Evolutionary conservation across 2,113 vertebrate species (phyloP), one percentile per base, ranked within the genome.

Genomic region (Apteryx owenii): DNA sequence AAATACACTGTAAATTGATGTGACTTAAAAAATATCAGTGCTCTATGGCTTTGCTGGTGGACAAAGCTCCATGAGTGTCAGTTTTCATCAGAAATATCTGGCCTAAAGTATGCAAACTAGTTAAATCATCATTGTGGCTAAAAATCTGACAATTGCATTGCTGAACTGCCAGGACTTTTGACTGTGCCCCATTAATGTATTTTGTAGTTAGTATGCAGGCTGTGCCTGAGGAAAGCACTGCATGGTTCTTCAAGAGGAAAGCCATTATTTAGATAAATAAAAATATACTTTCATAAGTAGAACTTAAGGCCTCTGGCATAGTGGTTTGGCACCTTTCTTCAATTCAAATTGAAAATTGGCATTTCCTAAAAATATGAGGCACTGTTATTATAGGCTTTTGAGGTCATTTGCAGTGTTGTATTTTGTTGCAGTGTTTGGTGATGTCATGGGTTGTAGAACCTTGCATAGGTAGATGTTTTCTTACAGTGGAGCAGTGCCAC

Each of bases 401-500:
- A 68, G 79, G 82, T 81, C 65, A 17, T 42, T 58, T 88, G 54
- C 46, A 3, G 66, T n/a, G n/a, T 6, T 86, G 28, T 61, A 8
- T 90, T 93, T 90, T 82, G 83, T n/a, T 65, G 46, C 22, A 44
- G 29, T 65, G 19, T 53, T 66, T 1, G 0, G 69, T 92, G 90
- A 87, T 84, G 85, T 96, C 76, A 82, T 77, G 82, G 80, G 14
- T 88, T 93, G 82, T 29, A 3, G 87, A 69, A 73, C 71, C 64
- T 75, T 53, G 53, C n/a, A 4, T 29, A 1, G 5, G 42, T 20
- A 64, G 64, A 38, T 9, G 1, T 44, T 89, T 85, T 93, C 33
- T 1, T 50, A 44, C 42, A 92, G 95, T 2, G n/a, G 51, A 91
- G 84, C 91, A 97, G 96, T 96, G 92, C 96, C 97, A 96, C 96